Evolutionary conservation across 2,888 invertebrate genomes (phyloP).

Genomic region (Eumacrocentrus americanus): DNA sequence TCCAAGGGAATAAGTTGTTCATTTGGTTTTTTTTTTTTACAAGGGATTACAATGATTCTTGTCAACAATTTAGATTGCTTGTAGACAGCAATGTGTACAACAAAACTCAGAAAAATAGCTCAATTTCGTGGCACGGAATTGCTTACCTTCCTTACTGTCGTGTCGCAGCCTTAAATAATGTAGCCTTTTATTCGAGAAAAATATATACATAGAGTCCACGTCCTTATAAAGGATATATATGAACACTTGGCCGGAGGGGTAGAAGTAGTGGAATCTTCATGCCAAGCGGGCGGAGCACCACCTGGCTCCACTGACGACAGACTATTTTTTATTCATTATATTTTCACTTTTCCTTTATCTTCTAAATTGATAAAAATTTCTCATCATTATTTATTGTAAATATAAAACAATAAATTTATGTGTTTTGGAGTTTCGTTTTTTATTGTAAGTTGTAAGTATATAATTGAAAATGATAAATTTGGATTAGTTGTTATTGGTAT

Average conservation of each 20-base stretch:
- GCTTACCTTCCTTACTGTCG: slow-evolving; percentile 26
- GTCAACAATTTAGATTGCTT: neutral
- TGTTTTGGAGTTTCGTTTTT: too few species aligned
- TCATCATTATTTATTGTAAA: neutral
- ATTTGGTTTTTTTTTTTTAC: neutral
- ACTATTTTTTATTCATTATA: slow-evolving; percentile 18
- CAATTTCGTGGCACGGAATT: slow-evolving; percentile 38
- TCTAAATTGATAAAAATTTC: slow-evolving; percentile 21
- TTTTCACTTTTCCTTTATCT: slow-evolving; percentile 13
- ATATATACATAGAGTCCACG: slow-evolving; percentile 6
- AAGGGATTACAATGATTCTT: too few species aligned
- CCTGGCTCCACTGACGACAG: slow-evolving; percentile 16
- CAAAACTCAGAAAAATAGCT: slow-evolving; percentile 46
- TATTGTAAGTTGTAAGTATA: too few species aligned
- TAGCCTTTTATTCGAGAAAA: slow-evolving; percentile 32
- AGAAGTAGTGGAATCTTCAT: slow-evolving; percentile 2
- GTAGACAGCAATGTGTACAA: slow-evolving; percentile 29
- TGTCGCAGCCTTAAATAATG: slow-evolving; percentile 38
- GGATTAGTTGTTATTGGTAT: too few species aligned
- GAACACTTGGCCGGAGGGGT: neutral
- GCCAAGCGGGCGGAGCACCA: slow-evolving; percentile 5
- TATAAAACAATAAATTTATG: neutral
- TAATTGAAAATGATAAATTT: too few species aligned
- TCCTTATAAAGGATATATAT: neutral
- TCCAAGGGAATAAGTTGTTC: slow-evolving; percentile 23